phyloP scores from a whole-genome alignment of 2,888 invertebrate species.

The Macropis europaea region DNA sequence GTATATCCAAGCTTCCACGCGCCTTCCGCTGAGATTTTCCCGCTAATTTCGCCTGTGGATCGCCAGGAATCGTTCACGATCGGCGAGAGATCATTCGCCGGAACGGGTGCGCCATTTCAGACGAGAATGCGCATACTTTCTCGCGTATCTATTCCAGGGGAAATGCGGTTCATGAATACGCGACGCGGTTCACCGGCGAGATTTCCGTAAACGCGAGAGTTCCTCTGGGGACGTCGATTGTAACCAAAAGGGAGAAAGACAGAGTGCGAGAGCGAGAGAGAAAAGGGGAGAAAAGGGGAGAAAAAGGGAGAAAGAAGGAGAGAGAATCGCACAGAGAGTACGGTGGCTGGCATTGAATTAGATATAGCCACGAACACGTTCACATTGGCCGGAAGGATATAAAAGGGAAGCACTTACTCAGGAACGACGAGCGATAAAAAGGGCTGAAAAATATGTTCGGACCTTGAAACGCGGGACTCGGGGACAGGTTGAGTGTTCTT shows the following conservation, averaged over 20 bases:
- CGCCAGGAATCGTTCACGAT: slow-evolving; percentile 19
- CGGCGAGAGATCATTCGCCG: slow-evolving; percentile 21
- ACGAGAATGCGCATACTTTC: slow-evolving; percentile 31
- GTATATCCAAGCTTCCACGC: too few species aligned
- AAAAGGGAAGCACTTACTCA: slow-evolving; percentile 60
- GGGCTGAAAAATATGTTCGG: slow-evolving; percentile 70
- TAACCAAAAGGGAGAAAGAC: slow-evolving; percentile 27
- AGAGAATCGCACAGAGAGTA: slow-evolving; percentile 7
- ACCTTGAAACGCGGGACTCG: slow-evolving; percentile 10
- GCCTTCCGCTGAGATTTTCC: not conserved
- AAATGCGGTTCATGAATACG: slow-evolving; percentile 69
- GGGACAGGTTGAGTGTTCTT: slow-evolving; percentile 67
- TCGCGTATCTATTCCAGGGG: slow-evolving; percentile 63
- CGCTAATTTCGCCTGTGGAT: slow-evolving; percentile 12
- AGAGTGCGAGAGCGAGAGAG: too few species aligned
- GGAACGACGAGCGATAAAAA: slow-evolving; percentile 67
- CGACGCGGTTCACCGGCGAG: slow-evolving; percentile 51
- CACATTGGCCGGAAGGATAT: slow-evolving; percentile 60
- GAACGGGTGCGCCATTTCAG: not conserved
- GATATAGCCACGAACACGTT: slow-evolving; percentile 68
- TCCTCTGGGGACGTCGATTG: slow-evolving; percentile 25
- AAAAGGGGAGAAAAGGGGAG: not conserved
- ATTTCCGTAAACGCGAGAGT: slow-evolving; percentile 59
- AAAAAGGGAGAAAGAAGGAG: not conserved
- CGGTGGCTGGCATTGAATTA: slow-evolving; percentile 69